Evolutionary conservation across 2,113 vertebrate genomes (phyloP), one percentile per base, ranked within the genome.

Genomic region (Zapus hudsonius): DNA sequence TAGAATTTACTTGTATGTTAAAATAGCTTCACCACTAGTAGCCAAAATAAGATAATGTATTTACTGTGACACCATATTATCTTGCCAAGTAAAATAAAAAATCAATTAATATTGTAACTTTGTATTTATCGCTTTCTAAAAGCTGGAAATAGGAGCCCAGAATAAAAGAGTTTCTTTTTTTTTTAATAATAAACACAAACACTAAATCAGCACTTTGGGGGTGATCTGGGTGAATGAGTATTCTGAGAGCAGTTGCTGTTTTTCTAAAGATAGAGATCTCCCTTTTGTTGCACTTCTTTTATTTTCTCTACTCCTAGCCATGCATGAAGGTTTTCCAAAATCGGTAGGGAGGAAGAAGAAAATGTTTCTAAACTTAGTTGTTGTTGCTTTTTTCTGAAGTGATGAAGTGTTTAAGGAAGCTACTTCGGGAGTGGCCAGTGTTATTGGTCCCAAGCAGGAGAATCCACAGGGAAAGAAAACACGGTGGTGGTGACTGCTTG

Each of bases 361-460:
- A 92, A 87, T 59, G 17, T 47, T 52, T 84, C 89, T 89, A 70
- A 75, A 91, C 42, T 93, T 87, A 22, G 78, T 52, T 52, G 11
- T 52, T 10, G 13, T 33, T 52, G 57, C n/a, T 19, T 87, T 90
- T 87, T 23, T 67, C 57, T 88, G 42, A 91, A 69, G 82, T 89
- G 82, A 59, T 83, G 70, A 84, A 83, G 44, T 47, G 52, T 79
- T 86, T 93, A 87, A 93, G 94, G 89, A 87, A 94, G 94, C 85
- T n/a, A 7, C 57, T 57, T 82, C 75, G 67, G 47, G 89, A 82
- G 52, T 75, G 64, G 61, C 84, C 57, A 4, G 0, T 16, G 38
- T 19, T 4, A n/a, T 29, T 12, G 33, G 75, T 40, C 80, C n/a
- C 33, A 72, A 15, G 75, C n/a, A 40, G 69, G 64, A 75, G 55